Percentiles rank a stretch among this genome's conserved stretches.
Evolutionary conservation across 2,797 vertebrate genomes (phyloP).

Genomic region (Mastacembelus armatus): DNA sequence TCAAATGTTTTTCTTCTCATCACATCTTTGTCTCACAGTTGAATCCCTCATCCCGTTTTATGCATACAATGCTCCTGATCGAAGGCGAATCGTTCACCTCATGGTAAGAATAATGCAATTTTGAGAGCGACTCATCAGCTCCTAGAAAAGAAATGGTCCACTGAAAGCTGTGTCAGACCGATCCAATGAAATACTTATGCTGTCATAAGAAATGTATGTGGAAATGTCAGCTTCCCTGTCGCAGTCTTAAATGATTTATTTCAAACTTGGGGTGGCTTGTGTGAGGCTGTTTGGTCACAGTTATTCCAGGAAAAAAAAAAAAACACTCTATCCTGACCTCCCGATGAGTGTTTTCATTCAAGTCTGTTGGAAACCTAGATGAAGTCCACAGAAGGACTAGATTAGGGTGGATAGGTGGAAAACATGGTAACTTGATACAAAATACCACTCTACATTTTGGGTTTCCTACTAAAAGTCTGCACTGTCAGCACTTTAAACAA

Average conservation of each 20-base stretch:
- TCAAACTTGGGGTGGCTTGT: slow-evolving; percentile 11
- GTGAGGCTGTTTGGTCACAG: slow-evolving; percentile 16
- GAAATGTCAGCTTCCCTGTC: slow-evolving; percentile 47
- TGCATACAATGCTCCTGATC: not conserved
- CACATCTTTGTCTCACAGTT: slow-evolving; percentile 19
- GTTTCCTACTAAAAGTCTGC: too few relatives aligned
- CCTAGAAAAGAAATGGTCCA: slow-evolving; percentile 15
- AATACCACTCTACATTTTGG: too few relatives aligned
- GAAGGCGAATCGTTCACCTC: slow-evolving; percentile 14
- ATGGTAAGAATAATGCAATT: slow-evolving; percentile 11
- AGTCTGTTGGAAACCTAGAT: too few relatives aligned
- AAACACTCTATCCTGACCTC: not conserved
- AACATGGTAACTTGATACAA: too few relatives aligned
- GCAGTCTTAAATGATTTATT: slow-evolving; percentile 59
- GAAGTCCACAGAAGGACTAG: too few relatives aligned
- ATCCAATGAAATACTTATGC: slow-evolving; percentile 58
- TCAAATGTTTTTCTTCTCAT: slow-evolving; percentile 21
- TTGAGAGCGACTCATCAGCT: slow-evolving; percentile 35
- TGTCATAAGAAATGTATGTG: slow-evolving; percentile 61
- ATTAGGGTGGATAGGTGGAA: too few relatives aligned
- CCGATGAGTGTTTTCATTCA: not conserved
- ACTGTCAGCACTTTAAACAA: too few relatives aligned
- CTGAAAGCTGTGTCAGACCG: slow-evolving; percentile 19
- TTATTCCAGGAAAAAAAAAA: slow-evolving; percentile 16
- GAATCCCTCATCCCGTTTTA: slow-evolving; percentile 17